phyloP scores from a whole-genome alignment of 2,797 vertebrate species.

The Graptemys geographica region DNA sequence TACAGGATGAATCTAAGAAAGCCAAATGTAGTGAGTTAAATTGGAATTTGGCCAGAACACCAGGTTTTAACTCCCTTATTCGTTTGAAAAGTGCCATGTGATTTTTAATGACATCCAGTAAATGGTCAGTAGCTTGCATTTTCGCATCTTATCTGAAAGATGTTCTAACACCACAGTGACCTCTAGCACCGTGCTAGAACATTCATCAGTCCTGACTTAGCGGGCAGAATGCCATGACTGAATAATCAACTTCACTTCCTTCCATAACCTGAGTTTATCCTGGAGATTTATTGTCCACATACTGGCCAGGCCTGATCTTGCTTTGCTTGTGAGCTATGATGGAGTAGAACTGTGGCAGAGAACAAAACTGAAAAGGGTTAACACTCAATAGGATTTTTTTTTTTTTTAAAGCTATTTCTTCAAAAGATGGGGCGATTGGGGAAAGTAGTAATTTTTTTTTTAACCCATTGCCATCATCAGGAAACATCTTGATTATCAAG shows the following conservation, averaged over 20 bases:
- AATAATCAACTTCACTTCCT: neutral
- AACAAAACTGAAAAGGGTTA: neutral
- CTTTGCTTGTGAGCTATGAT: neutral
- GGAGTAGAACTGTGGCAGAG: neutral
- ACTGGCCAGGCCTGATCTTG: neutral
- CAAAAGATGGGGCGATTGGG: accelerated
- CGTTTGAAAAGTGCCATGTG: neutral
- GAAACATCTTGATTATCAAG: neutral
- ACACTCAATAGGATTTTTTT: neutral
- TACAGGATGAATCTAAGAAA: neutral
- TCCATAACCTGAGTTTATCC: neutral
- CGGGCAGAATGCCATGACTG: neutral
- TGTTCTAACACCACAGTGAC: neutral
- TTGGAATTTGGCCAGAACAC: neutral
- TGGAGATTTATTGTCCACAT: neutral
- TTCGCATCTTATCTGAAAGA: neutral
- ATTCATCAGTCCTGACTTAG: neutral
- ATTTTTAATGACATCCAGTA: neutral
- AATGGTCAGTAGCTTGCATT: neutral
- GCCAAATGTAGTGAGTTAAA: neutral
- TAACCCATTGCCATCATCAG: neutral
- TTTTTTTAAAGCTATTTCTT: neutral
- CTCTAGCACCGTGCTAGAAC: neutral
- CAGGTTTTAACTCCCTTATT: neutral
- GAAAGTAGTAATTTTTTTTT: neutral